These are phyloP conservation scores for Atta colombica DNA, from an alignment of 1,140 invertebrate genomes.

Conservation along the genomic window DNA sequence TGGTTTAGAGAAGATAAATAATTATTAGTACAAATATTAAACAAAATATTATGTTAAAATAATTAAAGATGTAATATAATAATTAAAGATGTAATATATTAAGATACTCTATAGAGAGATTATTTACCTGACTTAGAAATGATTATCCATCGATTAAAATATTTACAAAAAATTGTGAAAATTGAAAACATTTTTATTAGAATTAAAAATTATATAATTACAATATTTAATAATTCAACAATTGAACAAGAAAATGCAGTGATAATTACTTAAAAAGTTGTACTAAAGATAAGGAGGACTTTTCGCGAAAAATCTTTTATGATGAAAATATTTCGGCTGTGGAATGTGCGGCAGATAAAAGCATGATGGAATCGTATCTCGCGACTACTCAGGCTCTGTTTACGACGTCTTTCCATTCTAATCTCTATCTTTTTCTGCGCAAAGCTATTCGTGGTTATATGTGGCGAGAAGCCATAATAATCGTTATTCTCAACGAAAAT, in stretches of 20 bases:
- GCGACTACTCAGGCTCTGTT: conserved; percentile 14
- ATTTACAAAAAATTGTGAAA: neutral
- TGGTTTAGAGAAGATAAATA: too few relatives aligned
- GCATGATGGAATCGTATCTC: conserved; percentile 12
- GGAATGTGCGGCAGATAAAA: conserved; percentile 53
- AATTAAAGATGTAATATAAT: too few relatives aligned
- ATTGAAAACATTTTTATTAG: neutral
- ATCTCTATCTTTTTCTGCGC: conserved; percentile 33
- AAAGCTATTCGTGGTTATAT: neutral
- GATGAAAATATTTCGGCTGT: conserved; percentile 60
- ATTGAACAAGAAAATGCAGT: neutral
- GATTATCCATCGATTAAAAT: neutral
- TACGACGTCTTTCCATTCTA: conserved; percentile 26
- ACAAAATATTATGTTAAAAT: too few relatives aligned
- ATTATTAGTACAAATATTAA: too few relatives aligned
- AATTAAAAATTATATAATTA: neutral
- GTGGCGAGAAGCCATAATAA: conserved; percentile 14
- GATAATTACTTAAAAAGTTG: neutral
- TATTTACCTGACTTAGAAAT: too few relatives aligned
- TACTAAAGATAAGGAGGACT: conserved; percentile 9
- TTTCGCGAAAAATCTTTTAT: conserved; percentile 48
- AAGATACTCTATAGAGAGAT: too few relatives aligned
- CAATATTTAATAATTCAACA: neutral
- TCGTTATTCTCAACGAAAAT: neutral
- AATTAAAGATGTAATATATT: too few relatives aligned